Evolutionary conservation across 1,140 invertebrate species (phyloP).

Genomic region (Zaprionus ghesquierei): DNA sequence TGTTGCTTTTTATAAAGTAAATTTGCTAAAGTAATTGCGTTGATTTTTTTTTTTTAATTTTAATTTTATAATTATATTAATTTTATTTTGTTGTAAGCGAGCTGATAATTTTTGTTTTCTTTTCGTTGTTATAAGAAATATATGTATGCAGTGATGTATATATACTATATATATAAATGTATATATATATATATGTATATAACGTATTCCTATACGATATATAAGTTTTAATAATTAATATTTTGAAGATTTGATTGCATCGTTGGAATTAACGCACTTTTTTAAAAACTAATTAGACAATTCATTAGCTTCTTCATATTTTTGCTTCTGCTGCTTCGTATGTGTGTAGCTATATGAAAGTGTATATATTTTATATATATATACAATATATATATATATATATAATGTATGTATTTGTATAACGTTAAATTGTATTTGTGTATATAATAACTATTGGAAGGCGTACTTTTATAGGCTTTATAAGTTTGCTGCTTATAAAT

Average conservation of each 20-base stretch:
- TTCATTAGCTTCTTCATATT: conserved; percentile 13
- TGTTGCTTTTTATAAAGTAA: conserved; percentile 58
- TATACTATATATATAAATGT: conserved; percentile 9
- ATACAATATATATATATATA: too few relatives aligned
- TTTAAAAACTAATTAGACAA: conserved; percentile 24
- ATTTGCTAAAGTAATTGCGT: conserved; percentile 74
- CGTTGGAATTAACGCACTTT: conserved; percentile 69
- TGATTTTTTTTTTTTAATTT: conserved; percentile 37
- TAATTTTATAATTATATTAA: not conserved
- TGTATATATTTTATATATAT: not conserved
- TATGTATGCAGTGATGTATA: conserved; percentile 36
- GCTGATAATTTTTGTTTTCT: conserved; percentile 47
- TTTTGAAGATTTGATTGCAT: conserved; percentile 68
- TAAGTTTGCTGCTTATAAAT: conserved; percentile 52
- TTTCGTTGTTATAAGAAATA: conserved; percentile 60
- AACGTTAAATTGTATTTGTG: conserved; percentile 43
- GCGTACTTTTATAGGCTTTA: conserved; percentile 68
- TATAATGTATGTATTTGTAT: conserved; percentile 27
- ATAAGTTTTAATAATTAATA: conserved; percentile 38
- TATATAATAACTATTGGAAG: conserved; percentile 73
- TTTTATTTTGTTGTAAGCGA: conserved; percentile 29
- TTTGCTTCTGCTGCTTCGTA: not conserved
- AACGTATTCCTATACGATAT: conserved; percentile 32
- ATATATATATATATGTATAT: conserved; percentile 24
- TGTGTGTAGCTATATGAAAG: conserved; percentile 12